Base-by-base conservation (phyloP, 2,113 vertebrate species). In the Heteronetta atricapilla region DNA sequence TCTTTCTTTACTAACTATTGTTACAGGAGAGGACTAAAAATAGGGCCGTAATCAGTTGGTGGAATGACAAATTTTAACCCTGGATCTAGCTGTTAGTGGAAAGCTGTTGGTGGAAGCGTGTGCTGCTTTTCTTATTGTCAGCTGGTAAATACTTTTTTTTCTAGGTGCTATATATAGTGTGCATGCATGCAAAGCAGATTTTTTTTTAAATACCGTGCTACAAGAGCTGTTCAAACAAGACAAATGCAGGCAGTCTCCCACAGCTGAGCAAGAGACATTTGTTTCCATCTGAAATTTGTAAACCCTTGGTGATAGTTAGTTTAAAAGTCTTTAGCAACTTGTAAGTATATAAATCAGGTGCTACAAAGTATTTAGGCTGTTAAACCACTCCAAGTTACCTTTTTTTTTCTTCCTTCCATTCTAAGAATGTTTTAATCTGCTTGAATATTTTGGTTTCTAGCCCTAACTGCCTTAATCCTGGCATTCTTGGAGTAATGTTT, bases 1-100 rank as follows among this genome's bases (percentile, higher is more conserved):
- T 96, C 93, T 95, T 89, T 85, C 86, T 86, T 74, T 90, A 50
- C 76, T 5, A 15, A 56, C 93, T 62, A 93, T 96, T 93, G 82
- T 95, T 92, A 38, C 4, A 29, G 92, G 81, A 77, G 58, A 56
- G 79, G 69, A 66, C 90, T 95, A 93, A 95, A 92, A 96, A 95
- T 91, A 97, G 93, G 25, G 10, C 66, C 34, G 69, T 89, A 91
- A 86, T 89, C 86, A 72, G 67, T 82, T 64, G 82, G 19, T 93
- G 90, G 90, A 92, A 70, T 40, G 90, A 69, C 46, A 5, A 38
- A 52, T 91, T 94, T 90, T n/a, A 96, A 66, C 74, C 76, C 88
- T 83, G 90, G 31, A 2, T 70, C 63, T 85, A 22, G 50, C 9
- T 22, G 72, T 26, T 64, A 3, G 85, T 58, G 82, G n/a, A 76